Base-by-base conservation (phyloP, 2,888 invertebrate species). In the Rotaria sp. region DNA sequence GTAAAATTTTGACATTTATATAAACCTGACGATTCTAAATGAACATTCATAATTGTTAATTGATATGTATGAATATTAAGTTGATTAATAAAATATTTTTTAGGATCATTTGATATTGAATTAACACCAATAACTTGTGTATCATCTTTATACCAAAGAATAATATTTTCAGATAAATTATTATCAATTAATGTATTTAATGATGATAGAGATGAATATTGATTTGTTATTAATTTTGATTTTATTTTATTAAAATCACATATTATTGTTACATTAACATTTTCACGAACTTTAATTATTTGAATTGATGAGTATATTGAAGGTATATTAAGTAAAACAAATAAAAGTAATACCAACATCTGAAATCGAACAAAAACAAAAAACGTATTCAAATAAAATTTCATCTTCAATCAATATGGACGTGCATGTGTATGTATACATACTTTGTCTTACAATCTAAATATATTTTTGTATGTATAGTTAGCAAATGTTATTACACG, bases 91-190 rank as follows among this genome's bases (percentile, higher is more conserved):
- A 35, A 11, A n/a, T 45, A 80, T 45, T 45, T 80, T n/a, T 24
- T 45, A n/a, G 45, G 45, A 45, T 80, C 21, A 45, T 80, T 80
- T n/a, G 80, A 80, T 41, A 80, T 80, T 1, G 80, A 45, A 45
- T 45, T 80, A n/a, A 80, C 80, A 26, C 80, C 80, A 45, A 80
- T 80, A 80, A 80, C 80, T 45, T 41, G 41, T 24, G n/a, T 80
- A 80, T 80, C 80, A 45, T 80, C 80, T 80, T 80, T 80, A n/a
- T 80, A 80, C 80, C 80, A 80, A 13, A 80, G 45, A n/a, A 80
- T 80, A 45, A 80, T 80, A 45, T 45, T 45, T 1, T 80, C 80
- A 7, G 80, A 80, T 45, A 11, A 15, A 41, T 38, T 41, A 41
- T 38, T 41, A 24, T 50, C 50, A 1, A 18, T 13, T 15, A 18